A percentile compares a stretch with the other conserved stretches of the same genome.
phyloP scores from a whole-genome alignment of 2,113 vertebrate genomes.

The Uria aalge region DNA sequence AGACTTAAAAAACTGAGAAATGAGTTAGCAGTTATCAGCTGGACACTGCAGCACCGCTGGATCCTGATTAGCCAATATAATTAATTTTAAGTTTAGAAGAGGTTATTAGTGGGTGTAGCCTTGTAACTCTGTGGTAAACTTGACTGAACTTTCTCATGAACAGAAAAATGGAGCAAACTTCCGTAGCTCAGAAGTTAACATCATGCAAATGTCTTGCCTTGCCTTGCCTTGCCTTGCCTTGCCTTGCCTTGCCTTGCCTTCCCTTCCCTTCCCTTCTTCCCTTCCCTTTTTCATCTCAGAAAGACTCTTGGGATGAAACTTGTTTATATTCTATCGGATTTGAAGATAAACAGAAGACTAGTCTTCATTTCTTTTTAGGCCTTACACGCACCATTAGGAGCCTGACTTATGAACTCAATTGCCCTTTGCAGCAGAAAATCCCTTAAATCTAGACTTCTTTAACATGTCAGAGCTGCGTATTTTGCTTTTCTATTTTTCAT shows the following conservation, averaged over 20 bases:
- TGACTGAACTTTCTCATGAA: background rate
- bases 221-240: background rate
- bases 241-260: background rate
- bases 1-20: background rate
- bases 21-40: background rate
- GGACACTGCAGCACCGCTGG: background rate
- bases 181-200: background rate
- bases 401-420: background rate
- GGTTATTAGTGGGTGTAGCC: background rate
- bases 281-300: background rate
- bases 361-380: background rate
- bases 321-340: background rate
- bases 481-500: background rate
- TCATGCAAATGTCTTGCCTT: background rate
- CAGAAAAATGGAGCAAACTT: background rate
- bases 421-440: background rate
- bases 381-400: background rate
- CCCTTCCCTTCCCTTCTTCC: too few relatives aligned
- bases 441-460: background rate
- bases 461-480: background rate
- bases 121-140: background rate
- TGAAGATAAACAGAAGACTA: background rate
- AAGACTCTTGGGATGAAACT: background rate
- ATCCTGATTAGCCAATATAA: background rate
- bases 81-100: background rate